Conservation (phyloP, 2,888 invertebrate genomes). For the Mesoligia furuncula region DNA sequence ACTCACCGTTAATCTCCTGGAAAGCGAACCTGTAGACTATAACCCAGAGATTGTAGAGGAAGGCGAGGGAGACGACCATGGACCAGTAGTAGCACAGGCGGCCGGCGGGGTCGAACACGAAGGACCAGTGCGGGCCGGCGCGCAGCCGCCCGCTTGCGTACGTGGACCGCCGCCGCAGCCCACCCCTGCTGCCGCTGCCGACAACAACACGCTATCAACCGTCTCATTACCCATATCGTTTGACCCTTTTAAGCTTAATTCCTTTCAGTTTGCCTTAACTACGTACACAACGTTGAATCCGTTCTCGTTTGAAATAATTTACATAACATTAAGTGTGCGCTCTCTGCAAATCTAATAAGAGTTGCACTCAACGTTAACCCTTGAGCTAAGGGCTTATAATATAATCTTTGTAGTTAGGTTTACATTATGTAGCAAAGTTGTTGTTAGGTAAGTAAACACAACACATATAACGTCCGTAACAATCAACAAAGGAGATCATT, state of each 20-base stretch:
- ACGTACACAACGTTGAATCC: slow-evolving; percentile 57
- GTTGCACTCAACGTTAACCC: slow-evolving; percentile 60
- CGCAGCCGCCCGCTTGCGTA: slow-evolving; percentile 92
- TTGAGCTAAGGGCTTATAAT: slow-evolving; percentile 36
- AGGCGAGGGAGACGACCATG: slow-evolving; percentile 98
- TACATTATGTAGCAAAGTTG: neutral
- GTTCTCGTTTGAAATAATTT: slow-evolving; percentile 61
- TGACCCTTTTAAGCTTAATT: slow-evolving; percentile 56
- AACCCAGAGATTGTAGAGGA: slow-evolving; percentile 99
- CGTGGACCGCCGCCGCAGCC: slow-evolving; percentile 90
- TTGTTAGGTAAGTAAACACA: slow-evolving; percentile 28
- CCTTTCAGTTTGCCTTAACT: slow-evolving; percentile 47
- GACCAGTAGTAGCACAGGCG: slow-evolving; percentile 99
- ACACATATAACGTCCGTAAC: slow-evolving; percentile 26
- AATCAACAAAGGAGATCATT: slow-evolving; percentile 48
- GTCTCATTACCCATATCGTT: slow-evolving; percentile 53
- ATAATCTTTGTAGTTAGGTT: slow-evolving; percentile 20
- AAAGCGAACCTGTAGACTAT: slow-evolving; percentile 99
- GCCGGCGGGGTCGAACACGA: slow-evolving; percentile 99
- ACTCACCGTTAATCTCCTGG: slow-evolving; percentile 97
- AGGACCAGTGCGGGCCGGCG: slow-evolving; percentile 95
- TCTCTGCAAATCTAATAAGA: slow-evolving; percentile 58
- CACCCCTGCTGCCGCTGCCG: slow-evolving; percentile 84
- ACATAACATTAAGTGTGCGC: slow-evolving; percentile 55
- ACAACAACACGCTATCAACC: slow-evolving; percentile 63